Conservation (phyloP, 1,140 invertebrate species). For the Wiebesia pumilae region DNA sequence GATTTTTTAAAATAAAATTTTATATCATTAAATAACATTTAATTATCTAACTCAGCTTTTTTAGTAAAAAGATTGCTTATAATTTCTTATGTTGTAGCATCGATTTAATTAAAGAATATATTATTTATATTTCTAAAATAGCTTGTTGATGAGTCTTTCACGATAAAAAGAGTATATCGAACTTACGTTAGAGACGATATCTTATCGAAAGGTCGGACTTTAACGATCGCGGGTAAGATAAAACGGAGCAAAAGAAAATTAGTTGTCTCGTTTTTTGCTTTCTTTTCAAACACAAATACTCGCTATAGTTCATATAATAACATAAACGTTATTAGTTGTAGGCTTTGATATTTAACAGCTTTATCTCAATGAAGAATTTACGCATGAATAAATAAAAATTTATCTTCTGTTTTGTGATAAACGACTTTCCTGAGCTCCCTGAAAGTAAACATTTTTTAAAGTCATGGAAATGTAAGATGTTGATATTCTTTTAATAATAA, state of each 20-base stretch:
- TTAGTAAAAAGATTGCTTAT: too few relatives aligned
- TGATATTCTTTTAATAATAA: not conserved
- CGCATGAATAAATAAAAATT: not conserved
- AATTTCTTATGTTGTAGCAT: not conserved
- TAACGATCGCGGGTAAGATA: slow-evolving; percentile 43
- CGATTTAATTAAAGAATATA: not conserved
- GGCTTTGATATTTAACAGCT: not conserved
- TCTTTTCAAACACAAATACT: not conserved
- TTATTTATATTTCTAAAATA: not conserved
- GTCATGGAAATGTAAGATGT: not conserved
- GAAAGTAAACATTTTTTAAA: slow-evolving; percentile 11
- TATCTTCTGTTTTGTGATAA: slow-evolving; percentile 9
- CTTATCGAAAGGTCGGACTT: slow-evolving; percentile 43
- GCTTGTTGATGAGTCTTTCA: slow-evolving; percentile 3
- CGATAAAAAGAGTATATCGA: slow-evolving; percentile 28
- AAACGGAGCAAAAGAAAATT: slow-evolving; percentile 35
- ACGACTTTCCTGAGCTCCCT: not conserved
- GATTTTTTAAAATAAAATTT: too few relatives aligned
- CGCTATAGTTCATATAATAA: not conserved
- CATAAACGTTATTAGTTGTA: not conserved
- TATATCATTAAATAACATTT: too few relatives aligned
- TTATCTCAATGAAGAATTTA: not conserved
- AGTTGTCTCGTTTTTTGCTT: slow-evolving; percentile 28
- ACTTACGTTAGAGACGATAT: not conserved
- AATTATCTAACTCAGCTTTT: too few relatives aligned